phyloP scores from a whole-genome alignment of 2,888 invertebrate species.

The Boloria selene region DNA sequence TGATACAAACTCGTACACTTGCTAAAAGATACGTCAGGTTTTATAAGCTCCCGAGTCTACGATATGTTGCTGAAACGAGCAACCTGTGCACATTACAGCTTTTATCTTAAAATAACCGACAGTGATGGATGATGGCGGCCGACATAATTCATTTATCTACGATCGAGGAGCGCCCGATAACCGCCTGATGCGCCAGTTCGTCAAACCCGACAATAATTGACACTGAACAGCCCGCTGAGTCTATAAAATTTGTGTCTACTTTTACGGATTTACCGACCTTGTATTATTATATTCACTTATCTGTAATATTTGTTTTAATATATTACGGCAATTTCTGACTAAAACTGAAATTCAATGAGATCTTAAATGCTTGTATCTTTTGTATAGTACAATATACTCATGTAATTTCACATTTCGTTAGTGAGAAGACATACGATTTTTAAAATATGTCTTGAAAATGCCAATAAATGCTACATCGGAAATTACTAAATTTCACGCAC shows the following conservation, averaged over 20 bases:
- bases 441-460: no score
- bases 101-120: slow-evolving; percentile 73
- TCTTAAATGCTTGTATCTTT: no score
- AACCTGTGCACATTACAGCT: slow-evolving; percentile 57
- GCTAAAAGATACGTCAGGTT: slow-evolving; percentile 5
- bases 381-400: no score
- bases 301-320: neutral
- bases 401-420: no score
- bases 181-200: slow-evolving; percentile 34
- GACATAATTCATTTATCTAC: slow-evolving; percentile 73
- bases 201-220: slow-evolving; percentile 25
- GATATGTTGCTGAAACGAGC: slow-evolving; percentile 44
- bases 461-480: no score
- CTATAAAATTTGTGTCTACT: slow-evolving; percentile 11
- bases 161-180: slow-evolving; percentile 57
- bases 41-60: slow-evolving; percentile 19
- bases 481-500: no score
- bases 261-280: slow-evolving; percentile 8
- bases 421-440: no score
- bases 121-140: slow-evolving; percentile 66
- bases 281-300: neutral
- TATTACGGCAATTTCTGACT: neutral
- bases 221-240: slow-evolving; percentile 15
- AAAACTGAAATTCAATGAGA: no score
- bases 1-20: neutral